Evolutionary conservation across 2,797 vertebrate species (phyloP), one percentile per base, ranked within the genome.

Genomic region (Sarcoramphus papa): DNA sequence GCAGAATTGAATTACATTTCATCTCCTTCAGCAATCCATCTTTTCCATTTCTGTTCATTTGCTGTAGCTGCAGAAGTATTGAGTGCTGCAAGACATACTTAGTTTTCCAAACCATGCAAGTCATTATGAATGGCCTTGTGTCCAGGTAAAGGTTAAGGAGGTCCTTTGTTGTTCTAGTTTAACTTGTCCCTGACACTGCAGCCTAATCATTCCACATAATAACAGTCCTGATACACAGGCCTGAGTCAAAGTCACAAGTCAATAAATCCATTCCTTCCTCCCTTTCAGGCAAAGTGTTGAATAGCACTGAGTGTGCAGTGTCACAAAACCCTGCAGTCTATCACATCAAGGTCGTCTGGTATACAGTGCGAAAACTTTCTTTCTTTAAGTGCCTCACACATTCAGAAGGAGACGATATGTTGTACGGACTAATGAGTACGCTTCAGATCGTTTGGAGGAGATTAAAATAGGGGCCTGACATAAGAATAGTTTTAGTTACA

Each of bases 181-280:
- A 99, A 98, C 98, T 98, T 98, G 98, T 99, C 98, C 98, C 98
- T 99, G 99, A 99, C 98, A 99, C 98, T 97, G 95, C 98, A 98
- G 98, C 98, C 99, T 99, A 98, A 99, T 99, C 99, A 99, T 99
- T 98, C 98, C 98, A 98, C 98, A 98, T 99, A 98, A 99, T 99
- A 99, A 98, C 98, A 98, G 98, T 97, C 97, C 98, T 99, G 98
- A 99, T 99, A 98, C 98, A 98, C 98, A 98, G 98, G 98, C 98
- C 98, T 16, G 78, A 98, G 98, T 98, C 98, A 97, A 98, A 99
- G 98, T 98, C 97, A 48, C 97, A 97, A 98, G 97, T 99, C 99
- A 98, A 99, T 99, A 99, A 99, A 99, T 99, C 99, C 98, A 99
- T 99, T 98, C 97, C 97, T 97, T 98, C 97, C 97, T 98, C 97